phyloP scores from a whole-genome alignment of 2,888 invertebrate genomes.

The Icerya purchasi region DNA sequence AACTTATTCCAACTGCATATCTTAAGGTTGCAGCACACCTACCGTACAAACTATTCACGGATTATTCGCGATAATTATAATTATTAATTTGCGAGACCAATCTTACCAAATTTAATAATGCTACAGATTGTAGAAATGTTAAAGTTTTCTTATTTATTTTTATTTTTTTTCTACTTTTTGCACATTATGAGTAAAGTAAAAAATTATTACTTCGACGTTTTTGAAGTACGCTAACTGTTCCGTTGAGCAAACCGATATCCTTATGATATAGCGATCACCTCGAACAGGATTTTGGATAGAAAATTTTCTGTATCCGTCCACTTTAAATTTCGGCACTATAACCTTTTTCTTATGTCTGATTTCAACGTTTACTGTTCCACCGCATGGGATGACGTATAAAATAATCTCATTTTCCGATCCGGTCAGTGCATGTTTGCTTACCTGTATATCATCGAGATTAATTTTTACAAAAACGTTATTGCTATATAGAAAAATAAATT shows the following conservation, averaged over 20 bases:
- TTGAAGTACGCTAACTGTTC: slow-evolving; percentile 21
- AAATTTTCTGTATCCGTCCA: slow-evolving; percentile 29
- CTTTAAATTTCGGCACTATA: slow-evolving; percentile 24
- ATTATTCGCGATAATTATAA: no score
- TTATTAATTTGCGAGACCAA: no score
- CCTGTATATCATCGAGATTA: slow-evolving; percentile 3
- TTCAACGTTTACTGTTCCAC: slow-evolving; percentile 29
- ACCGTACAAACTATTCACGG: no score
- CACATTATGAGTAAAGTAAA: no score
- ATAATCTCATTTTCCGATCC: slow-evolving; percentile 17
- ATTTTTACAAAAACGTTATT: no score
- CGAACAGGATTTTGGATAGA: slow-evolving; percentile 25
- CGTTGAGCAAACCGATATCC: slow-evolving; percentile 29
- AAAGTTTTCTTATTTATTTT: no score
- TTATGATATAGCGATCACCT: slow-evolving; percentile 30
- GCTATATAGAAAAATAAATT: no score
- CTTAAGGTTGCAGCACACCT: no score
- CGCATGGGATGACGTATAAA: slow-evolving; percentile 34
- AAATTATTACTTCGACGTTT: background rate
- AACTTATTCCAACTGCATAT: no score
- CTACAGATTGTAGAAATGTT: no score
- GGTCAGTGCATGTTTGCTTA: background rate
- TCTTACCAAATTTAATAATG: no score
- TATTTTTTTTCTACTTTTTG: no score
- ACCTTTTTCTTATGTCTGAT: slow-evolving; percentile 21